A percentile compares a stretch with the other conserved stretches of the same genome.
These are phyloP conservation scores for Pollimyrus isidori DNA, from an alignment of 2,113 vertebrate genomes.

Conservation along the genomic window DNA sequence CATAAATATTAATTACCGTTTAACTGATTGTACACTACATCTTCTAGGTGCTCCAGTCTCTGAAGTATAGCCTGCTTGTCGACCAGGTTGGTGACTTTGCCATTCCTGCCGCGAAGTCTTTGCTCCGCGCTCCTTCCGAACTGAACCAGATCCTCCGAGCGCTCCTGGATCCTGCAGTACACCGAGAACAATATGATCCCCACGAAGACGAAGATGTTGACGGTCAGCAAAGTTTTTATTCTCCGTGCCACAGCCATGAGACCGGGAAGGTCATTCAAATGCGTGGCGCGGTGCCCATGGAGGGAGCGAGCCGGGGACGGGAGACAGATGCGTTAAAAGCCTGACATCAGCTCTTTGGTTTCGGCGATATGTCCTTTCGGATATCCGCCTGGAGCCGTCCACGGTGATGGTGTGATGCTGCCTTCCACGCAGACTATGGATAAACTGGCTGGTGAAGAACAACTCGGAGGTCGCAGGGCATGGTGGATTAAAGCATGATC, in stretches of 20 bases:
- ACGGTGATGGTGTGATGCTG: background rate
- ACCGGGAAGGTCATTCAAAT: slow-evolving; percentile 38
- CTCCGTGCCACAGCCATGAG: slow-evolving; percentile 96
- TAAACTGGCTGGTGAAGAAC: background rate
- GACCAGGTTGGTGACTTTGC: slow-evolving; percentile 71
- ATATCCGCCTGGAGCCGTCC: background rate
- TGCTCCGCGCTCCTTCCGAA: slow-evolving; percentile 75
- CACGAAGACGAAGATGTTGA: slow-evolving; percentile 93
- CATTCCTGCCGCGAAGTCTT: slow-evolving; percentile 70
- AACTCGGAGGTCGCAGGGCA: background rate
- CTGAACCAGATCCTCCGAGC: slow-evolving; percentile 83
- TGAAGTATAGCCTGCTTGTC: slow-evolving; percentile 90
- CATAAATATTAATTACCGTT: slow-evolving; percentile 67
- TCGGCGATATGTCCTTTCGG: background rate
- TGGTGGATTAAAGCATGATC: background rate
- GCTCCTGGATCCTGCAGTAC: slow-evolving; percentile 93
- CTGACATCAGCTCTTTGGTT: background rate
- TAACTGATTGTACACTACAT: slow-evolving; percentile 93
- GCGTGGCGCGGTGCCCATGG: background rate
- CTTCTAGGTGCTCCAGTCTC: slow-evolving; percentile 89
- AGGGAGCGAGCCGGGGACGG: background rate
- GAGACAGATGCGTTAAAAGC: background rate
- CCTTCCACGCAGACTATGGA: background rate
- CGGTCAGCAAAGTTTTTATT: slow-evolving; percentile 98
- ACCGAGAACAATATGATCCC: slow-evolving; percentile 94